Conservation (phyloP, 2,113 vertebrate species). For the Heteronetta atricapilla region DNA sequence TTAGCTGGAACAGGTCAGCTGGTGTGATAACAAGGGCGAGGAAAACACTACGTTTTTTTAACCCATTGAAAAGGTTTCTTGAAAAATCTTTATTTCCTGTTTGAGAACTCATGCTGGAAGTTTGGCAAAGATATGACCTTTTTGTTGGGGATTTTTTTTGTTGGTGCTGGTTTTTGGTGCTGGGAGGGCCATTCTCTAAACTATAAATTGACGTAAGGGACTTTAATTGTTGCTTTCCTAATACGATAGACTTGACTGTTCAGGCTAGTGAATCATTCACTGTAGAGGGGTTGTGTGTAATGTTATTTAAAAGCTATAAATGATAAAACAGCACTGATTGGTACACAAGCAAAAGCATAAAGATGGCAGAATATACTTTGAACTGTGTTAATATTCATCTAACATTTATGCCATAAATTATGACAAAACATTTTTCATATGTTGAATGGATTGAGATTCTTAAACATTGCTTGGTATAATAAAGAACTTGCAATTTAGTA, state of each 20-base stretch:
- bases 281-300: neutral
- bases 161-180: neutral
- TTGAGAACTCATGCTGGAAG: neutral
- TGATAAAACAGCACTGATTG: neutral
- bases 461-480: neutral
- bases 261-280: neutral
- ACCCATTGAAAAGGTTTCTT: neutral
- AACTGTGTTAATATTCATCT: neutral
- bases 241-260: neutral
- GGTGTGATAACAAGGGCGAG: neutral
- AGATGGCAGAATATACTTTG: neutral
- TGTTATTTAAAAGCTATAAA: neutral
- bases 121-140: neutral
- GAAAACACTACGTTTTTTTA: neutral
- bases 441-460: neutral
- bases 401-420: neutral
- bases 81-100: slow-evolving; percentile 42
- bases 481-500: neutral
- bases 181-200: neutral
- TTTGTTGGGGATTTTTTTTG: neutral
- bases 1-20: neutral
- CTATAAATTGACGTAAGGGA: neutral
- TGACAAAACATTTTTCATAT: neutral
- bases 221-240: neutral
- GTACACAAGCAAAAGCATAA: neutral